These are phyloP conservation scores for Pristionchus maxplancki DNA, from an alignment of 2,888 invertebrate species.

Conservation along the genomic window DNA sequence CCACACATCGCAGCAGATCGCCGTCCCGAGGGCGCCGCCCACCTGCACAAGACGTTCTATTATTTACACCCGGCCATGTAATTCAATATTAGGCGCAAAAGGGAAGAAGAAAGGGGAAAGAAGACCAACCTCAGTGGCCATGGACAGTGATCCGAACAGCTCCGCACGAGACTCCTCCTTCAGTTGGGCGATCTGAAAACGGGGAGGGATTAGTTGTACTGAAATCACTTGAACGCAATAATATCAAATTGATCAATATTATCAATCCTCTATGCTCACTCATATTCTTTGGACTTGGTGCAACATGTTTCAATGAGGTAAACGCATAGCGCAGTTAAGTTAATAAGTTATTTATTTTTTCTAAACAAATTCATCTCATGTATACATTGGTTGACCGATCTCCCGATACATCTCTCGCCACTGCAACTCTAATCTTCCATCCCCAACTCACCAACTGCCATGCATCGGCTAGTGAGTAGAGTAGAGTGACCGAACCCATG, in stretches of 20 bases:
- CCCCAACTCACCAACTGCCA: slow-evolving; percentile 45
- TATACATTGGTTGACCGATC: not conserved
- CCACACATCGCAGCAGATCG: slow-evolving; percentile 54
- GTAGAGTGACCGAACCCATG: slow-evolving; percentile 32
- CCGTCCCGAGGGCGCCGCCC: slow-evolving; percentile 30
- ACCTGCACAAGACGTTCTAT: not conserved
- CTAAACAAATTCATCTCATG: no score
- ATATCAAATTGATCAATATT: no score
- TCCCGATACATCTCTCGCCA: not conserved
- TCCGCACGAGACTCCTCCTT: slow-evolving; percentile 48
- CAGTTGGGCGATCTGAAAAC: not conserved
- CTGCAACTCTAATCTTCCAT: not conserved
- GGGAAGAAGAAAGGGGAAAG: not conserved
- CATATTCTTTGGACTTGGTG: no score
- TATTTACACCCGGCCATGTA: no score
- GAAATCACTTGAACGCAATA: no score
- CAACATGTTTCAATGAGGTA: no score
- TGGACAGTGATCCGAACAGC: slow-evolving; percentile 45
- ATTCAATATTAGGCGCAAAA: no score
- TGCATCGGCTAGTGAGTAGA: slow-evolving; percentile 33
- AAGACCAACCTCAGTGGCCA: not conserved
- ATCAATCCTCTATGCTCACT: no score
- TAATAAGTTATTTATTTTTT: no score
- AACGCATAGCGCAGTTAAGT: no score
- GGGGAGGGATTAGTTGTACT: not conserved